A percentile compares a stretch with the other conserved stretches of the same genome.
Conservation (phyloP, 2,797 vertebrate species). For the Galago senegalensis region DNA sequence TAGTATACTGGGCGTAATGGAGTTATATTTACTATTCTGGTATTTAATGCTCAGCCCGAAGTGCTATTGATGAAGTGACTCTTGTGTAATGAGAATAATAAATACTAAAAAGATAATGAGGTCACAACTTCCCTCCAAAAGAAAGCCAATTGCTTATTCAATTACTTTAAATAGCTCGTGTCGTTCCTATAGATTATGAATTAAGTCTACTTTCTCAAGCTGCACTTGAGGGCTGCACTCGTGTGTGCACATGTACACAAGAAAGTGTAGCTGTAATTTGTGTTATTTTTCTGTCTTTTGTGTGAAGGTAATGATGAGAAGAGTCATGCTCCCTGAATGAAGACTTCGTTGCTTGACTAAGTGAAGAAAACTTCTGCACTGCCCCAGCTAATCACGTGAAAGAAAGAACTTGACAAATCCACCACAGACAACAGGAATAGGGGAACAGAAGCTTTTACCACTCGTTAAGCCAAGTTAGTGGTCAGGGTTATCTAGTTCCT, state of each 20-base stretch:
- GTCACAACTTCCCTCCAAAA: slow-evolving; percentile 45
- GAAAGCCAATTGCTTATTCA: slow-evolving; percentile 65
- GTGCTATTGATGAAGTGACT: slow-evolving; percentile 80
- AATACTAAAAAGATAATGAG: slow-evolving; percentile 81
- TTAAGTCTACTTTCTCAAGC: slow-evolving; percentile 52
- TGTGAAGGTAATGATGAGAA: not conserved
- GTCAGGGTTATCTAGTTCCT: not conserved
- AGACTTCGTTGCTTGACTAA: not conserved
- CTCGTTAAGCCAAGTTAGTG: not conserved
- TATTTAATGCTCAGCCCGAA: slow-evolving; percentile 79
- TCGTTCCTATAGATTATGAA: slow-evolving; percentile 71
- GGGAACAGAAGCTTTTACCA: not conserved
- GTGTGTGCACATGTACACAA: not conserved
- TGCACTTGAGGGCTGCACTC: not conserved
- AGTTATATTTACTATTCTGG: slow-evolving; percentile 56
- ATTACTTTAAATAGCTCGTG: slow-evolving; percentile 74
- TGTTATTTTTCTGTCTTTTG: not conserved
- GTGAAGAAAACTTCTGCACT: not conserved
- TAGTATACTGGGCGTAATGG: not conserved
- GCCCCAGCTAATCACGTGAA: not conserved
- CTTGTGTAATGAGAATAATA: slow-evolving; percentile 77
- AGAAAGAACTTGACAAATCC: not conserved
- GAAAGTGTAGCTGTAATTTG: not conserved
- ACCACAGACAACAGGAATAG: not conserved
- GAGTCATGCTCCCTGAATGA: not conserved